A percentile compares a stretch with the other conserved stretches of the same genome.
Conservation (phyloP, 2,888 invertebrate genomes). For the Artemia sinica region DNA sequence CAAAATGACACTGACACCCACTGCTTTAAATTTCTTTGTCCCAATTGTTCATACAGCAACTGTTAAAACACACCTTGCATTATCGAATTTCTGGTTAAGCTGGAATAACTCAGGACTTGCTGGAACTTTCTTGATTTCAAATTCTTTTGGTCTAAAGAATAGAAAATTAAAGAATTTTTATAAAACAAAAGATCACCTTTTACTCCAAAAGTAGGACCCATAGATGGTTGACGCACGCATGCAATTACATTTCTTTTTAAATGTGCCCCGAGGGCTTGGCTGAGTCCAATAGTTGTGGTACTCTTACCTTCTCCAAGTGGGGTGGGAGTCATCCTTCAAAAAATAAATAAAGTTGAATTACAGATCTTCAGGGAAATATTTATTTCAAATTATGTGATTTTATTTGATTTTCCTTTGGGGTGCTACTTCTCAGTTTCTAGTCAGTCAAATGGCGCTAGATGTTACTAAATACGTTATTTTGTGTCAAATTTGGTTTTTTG, state of each 20-base stretch:
- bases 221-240: slow-evolving; percentile 88
- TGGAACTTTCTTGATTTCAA: too few relatives aligned
- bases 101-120: too few relatives aligned
- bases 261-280: slow-evolving; percentile 76
- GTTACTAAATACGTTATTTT: too few relatives aligned
- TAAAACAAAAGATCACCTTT: slow-evolving; percentile 41
- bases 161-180: too few relatives aligned
- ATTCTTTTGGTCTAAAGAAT: too few relatives aligned
- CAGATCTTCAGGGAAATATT: neutral
- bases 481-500: too few relatives aligned
- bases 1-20: too few relatives aligned
- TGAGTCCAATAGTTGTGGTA: slow-evolving; percentile 78
- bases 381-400: neutral
- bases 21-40: too few relatives aligned
- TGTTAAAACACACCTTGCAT: too few relatives aligned
- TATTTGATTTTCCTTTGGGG: neutral
- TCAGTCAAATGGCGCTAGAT: neutral
- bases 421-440: neutral
- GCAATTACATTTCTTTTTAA: slow-evolving; percentile 71
- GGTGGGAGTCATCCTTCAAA: slow-evolving; percentile 77
- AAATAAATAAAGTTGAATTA: slow-evolving; percentile 15
- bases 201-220: slow-evolving; percentile 97
- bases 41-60: too few relatives aligned
- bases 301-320: slow-evolving; percentile 98
- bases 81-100: too few relatives aligned